Conservation (phyloP, 1,140 invertebrate species). For the Drosophila sucinea region DNA sequence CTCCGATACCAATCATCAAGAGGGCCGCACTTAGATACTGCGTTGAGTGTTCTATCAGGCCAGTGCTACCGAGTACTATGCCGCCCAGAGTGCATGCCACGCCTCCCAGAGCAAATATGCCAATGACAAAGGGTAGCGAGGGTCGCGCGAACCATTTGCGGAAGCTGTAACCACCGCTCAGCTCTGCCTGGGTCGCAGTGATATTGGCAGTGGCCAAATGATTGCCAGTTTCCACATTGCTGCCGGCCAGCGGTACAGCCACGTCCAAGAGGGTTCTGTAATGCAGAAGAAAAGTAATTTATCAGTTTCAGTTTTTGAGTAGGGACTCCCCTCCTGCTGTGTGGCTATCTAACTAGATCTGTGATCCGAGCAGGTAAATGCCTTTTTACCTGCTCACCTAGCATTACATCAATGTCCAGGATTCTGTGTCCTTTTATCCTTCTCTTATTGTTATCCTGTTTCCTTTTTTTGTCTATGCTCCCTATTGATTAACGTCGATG, state of each 20-base stretch:
- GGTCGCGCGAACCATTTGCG: constrained; percentile 77
- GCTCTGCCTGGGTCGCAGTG: constrained; percentile 19
- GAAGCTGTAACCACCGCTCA: constrained; percentile 41
- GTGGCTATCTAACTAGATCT: constrained; percentile 17
- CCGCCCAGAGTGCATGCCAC: constrained; percentile 78
- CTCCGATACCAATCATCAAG: constrained; percentile 79
- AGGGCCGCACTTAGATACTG: constrained; percentile 79
- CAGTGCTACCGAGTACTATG: constrained; percentile 77
- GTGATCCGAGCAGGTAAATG: constrained; percentile 27
- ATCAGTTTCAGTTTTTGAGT: constrained; percentile 18
- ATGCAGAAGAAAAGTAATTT: constrained; percentile 10
- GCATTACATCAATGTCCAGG: constrained; percentile 37
- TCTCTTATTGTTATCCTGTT: constrained; percentile 1
- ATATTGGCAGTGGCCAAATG: constrained; percentile 21
- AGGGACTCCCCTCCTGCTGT: constrained; percentile 2
- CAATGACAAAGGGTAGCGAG: constrained; percentile 79
- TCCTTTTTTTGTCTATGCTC: constrained; percentile 5
- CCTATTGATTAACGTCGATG: constrained; percentile 22
- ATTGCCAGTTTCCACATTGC: constrained; percentile 33
- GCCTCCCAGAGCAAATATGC: constrained; percentile 75
- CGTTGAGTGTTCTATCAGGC: constrained; percentile 76
- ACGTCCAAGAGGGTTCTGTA: constrained; percentile 56
- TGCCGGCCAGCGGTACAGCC: constrained; percentile 48
- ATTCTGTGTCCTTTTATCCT: constrained; percentile 5
- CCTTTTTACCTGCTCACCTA: constrained; percentile 17